Conservation (phyloP, 2,888 invertebrate genomes). For the Troides aeacus region DNA sequence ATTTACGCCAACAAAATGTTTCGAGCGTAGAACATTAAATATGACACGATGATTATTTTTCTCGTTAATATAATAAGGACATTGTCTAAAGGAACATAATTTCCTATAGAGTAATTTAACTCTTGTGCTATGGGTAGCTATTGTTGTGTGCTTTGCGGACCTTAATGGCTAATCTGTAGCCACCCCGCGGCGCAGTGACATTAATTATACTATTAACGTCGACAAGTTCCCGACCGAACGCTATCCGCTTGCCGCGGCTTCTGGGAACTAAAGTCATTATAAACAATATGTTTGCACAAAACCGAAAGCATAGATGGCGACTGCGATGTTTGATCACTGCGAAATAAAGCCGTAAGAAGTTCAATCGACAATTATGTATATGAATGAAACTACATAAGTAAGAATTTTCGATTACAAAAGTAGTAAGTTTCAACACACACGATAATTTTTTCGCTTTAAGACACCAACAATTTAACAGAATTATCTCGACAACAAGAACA, state of each 20-base stretch:
- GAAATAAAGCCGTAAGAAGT: background rate
- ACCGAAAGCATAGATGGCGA: constrained; percentile 6
- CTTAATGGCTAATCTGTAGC: constrained; percentile 26
- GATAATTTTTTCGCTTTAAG: too few relatives aligned
- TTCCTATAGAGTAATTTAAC: too few relatives aligned
- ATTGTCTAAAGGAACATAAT: too few relatives aligned
- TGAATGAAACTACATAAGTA: background rate
- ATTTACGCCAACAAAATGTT: too few relatives aligned
- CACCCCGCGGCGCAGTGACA: constrained; percentile 10
- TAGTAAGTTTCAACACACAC: background rate
- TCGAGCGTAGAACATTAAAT: too few relatives aligned
- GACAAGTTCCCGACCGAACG: constrained; percentile 29
- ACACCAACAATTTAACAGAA: too few relatives aligned
- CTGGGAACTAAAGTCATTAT: constrained; percentile 29
- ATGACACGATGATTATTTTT: too few relatives aligned
- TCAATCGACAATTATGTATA: background rate
- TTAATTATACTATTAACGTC: constrained; percentile 31
- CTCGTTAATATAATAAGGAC: too few relatives aligned
- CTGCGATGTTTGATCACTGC: background rate
- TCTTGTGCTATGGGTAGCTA: background rate
- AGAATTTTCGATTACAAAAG: background rate
- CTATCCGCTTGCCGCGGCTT: constrained; percentile 27
- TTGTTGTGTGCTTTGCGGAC: constrained; percentile 7
- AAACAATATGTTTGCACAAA: constrained; percentile 22
- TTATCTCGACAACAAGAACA: too few relatives aligned